Evolutionary conservation across 2,888 invertebrate genomes (phyloP).

Genomic region (Dimorphilus gyrociliatus): DNA sequence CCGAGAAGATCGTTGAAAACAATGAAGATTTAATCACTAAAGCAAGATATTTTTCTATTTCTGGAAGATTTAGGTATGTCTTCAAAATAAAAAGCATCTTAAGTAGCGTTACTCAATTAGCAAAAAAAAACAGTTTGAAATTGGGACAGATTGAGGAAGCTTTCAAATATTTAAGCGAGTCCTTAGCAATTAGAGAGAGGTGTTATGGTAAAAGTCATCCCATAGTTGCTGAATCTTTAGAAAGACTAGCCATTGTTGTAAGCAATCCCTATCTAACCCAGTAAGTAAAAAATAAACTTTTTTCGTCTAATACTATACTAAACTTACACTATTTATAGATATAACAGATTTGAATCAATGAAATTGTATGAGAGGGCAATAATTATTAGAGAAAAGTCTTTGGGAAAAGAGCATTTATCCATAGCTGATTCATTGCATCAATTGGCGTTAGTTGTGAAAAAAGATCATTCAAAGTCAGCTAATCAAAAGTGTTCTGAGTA

Average conservation of each 20-base stretch:
- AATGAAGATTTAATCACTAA: no score
- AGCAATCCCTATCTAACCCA: background rate
- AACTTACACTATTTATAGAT: slow-evolving; percentile 12
- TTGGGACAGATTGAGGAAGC: slow-evolving; percentile 18
- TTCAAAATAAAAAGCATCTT: no score
- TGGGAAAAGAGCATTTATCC: slow-evolving; percentile 16
- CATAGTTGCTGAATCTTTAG: slow-evolving; percentile 20
- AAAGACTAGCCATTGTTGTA: slow-evolving; percentile 14
- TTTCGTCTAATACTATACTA: no score
- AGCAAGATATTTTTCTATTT: no score
- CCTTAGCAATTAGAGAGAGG: slow-evolving; percentile 14
- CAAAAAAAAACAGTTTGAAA: slow-evolving; percentile 16
- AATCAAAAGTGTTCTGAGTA: no score
- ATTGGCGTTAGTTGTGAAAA: no score
- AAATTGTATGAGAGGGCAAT: slow-evolving; percentile 18
- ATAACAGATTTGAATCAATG: slow-evolving; percentile 16
- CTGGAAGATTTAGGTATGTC: no score
- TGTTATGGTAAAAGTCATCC: slow-evolving; percentile 26
- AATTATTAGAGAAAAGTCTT: slow-evolving; percentile 18
- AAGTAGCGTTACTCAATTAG: no score
- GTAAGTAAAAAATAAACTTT: background rate
- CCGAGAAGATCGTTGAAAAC: no score
- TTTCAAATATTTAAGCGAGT: slow-evolving; percentile 17
- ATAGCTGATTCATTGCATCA: no score
- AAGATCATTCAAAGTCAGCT: no score